Evolutionary conservation across 2,888 invertebrate species (phyloP), one percentile per base, ranked within the genome.

Genomic region (Pyrocoelia pectoralis): DNA sequence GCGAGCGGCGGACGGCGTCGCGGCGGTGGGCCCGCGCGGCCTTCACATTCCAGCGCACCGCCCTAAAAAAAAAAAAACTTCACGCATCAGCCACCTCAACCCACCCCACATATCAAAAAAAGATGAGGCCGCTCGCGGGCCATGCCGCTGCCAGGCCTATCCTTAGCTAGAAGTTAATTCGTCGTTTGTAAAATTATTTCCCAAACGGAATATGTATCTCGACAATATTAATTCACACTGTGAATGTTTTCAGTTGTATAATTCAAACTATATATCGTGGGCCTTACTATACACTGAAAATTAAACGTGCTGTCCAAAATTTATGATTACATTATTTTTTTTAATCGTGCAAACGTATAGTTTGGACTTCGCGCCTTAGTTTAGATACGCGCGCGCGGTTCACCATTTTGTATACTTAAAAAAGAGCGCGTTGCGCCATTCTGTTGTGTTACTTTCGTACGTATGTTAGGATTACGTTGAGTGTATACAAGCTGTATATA

Each of bases 211-310:
- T 64, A 67, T 63, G 58, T 66, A 76, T 81, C 80, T 80, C 79
- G 82, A 82, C 82, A 82, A 82, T 82, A 82, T 81, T 80, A 76
- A 81, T 79, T 79, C 78, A 80, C 79, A 79, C 78, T 79, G 78
- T 81, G 80, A 81, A 78, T 60, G 74, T 78, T 81, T 81, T 81
- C 80, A 80, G 80, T 81, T 82, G 79, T 81, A 81, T 80, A 77
- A 78, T 80, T 80, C 80, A 81, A 80, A 80, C 76, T 79, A 79
- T 81, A 79, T 81, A 81, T 82, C 80, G 81, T 83, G 83, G 83
- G 83, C 83, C 83, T 83, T 83, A 83, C 81, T 82, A 81, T 81
- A 82, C 79, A 82, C 81, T 82, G 81, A 81, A 82, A 81, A 80
- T 81, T 79, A 77, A 79, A 77, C 76, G 81, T 82, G 80, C 82